Percentiles rank a stretch among this genome's conserved stretches.
Evolutionary conservation across 2,797 vertebrate genomes (phyloP).

Genomic region (Hypotaenidia okinawae): DNA sequence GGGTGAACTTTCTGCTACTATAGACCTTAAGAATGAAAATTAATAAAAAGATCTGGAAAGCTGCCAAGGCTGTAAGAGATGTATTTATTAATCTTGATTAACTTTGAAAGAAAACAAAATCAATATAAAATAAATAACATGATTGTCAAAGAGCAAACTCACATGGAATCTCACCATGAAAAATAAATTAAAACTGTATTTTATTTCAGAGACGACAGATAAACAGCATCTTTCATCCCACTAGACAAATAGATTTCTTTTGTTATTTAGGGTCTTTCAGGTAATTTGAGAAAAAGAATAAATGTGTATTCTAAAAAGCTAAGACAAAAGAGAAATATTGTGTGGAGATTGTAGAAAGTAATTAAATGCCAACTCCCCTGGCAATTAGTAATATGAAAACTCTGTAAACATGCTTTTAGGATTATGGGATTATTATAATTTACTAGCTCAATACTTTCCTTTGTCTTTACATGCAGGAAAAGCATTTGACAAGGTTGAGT

Average conservation of each 20-base stretch:
- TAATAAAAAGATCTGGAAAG: background rate
- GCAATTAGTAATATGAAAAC: slow-evolving; percentile 50
- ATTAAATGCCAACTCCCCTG: slow-evolving; percentile 45
- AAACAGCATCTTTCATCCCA: background rate
- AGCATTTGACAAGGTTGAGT: slow-evolving; percentile 65
- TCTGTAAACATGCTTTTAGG: slow-evolving; percentile 54
- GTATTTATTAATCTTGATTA: slow-evolving; percentile 20
- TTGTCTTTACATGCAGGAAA: slow-evolving; percentile 43
- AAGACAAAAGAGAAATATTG: slow-evolving; percentile 44
- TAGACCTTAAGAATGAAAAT: background rate
- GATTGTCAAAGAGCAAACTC: background rate
- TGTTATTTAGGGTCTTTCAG: background rate
- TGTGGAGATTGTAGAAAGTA: slow-evolving; percentile 16
- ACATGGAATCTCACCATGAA: background rate
- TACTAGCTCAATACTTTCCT: slow-evolving; percentile 41
- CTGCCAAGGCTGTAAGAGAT: background rate
- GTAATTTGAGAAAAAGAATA: background rate
- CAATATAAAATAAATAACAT: slow-evolving; percentile 23
- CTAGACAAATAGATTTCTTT: background rate
- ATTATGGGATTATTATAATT: slow-evolving; percentile 66
- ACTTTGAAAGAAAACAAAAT: slow-evolving; percentile 11
- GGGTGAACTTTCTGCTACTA: background rate
- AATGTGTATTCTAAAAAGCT: background rate
- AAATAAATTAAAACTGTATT: slow-evolving; percentile 30
- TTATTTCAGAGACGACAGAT: background rate